Evolutionary conservation across 30 jellyfish, hydroid and myxozoan species (phyloP), one percentile per base, ranked within the genome.

Genomic region (Pseudorhiza aurosa): DNA sequence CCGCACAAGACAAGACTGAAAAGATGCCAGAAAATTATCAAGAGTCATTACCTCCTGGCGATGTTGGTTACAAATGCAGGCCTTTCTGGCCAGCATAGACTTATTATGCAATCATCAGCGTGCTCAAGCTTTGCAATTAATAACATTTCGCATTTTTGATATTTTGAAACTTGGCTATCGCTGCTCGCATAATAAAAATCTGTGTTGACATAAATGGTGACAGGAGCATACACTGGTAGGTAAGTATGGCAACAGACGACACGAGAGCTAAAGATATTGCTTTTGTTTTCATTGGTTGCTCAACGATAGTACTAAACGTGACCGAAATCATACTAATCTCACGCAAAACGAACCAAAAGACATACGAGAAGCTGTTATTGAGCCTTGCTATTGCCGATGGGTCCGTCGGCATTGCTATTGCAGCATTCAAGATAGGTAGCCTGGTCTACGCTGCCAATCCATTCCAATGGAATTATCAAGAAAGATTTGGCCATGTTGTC

Each of bases 371-470:
- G 49, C 2, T 70, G 1, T 25, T 70, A 9, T 56, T 70, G 5
- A 70, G 83, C 37, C 70, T 70, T 3, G 83, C 83, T 26, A 17
- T 31, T n/a, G 28, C 83, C 0, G 83, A 70, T 25, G 0, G 12
- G 0, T 33, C 49, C 14, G 83, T 46, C 10, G 72, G 68, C 25
- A 19, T 70, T 21, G 32, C 50, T 11, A 58, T 70, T 1, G 29
- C 83, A 46, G 31, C 0, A 46, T 47, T 19, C 51, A 70, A 47
- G 19, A 26, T 33, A 22, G 6, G 11, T 26, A 55, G 24, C 58
- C 24, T 53, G 19, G 47, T 58, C 15, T 8, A 31, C 1, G 67
- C 14, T 17, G 8, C 19, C 4, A 17, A 53, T 14, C 36, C 32
- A 7, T n/a, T n/a, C n/a, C n/a, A n/a, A n/a, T 53, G 67, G 67